Evolutionary conservation across 2,113 vertebrate species (phyloP), one percentile per base, ranked within the genome.

Genomic region (Limnothrissa miodon): DNA sequence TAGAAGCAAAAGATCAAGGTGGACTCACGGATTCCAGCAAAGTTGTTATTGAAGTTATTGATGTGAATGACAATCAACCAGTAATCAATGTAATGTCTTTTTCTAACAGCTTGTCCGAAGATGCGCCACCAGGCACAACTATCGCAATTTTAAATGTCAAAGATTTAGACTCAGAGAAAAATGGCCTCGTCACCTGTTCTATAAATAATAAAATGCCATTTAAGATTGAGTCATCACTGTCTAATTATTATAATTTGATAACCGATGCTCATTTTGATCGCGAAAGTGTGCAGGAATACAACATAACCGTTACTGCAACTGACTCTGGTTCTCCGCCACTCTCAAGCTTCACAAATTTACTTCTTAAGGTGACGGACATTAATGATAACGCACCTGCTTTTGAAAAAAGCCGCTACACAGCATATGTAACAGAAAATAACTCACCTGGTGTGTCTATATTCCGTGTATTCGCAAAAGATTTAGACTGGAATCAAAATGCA

Each of bases 401-500:
- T 79, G 51, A 79, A 53, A 53, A 21, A 53, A 53, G 51, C 15
- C 51, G 81, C 11, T 90, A 89, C 33, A 83, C 84, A 1, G 51
- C 82, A 5, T 78, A 45, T 10, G 29, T 90, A 9, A 78, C 39
- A 13, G 88, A 90, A 51, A 90, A 86, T 62, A 90, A 90, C 82
- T 82, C 74, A 0, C 82, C 95, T 0, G 96, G 95, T 7, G 90
- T 88, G 17, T 92, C 94, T 53, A 87, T 97, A 42, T 95, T 94
- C 87, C 93, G 92, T 5, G 88, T 96, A 5, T 53, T 53, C 51
- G 51, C 42, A 94, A 90, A 91, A 95, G 96, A 97, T 88, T 91
- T 90, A 0, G 96, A 97, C 79, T 93, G 89, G 0, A 93, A 93
- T 1, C 88, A 95, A 89, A 96, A 96, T 83, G 94, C 95, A 44